Percentiles rank a stretch among this genome's conserved stretches.
These are phyloP conservation scores for Eulemur coronatus DNA, from an alignment of 2,797 vertebrate species.

Conservation along the genomic window DNA sequence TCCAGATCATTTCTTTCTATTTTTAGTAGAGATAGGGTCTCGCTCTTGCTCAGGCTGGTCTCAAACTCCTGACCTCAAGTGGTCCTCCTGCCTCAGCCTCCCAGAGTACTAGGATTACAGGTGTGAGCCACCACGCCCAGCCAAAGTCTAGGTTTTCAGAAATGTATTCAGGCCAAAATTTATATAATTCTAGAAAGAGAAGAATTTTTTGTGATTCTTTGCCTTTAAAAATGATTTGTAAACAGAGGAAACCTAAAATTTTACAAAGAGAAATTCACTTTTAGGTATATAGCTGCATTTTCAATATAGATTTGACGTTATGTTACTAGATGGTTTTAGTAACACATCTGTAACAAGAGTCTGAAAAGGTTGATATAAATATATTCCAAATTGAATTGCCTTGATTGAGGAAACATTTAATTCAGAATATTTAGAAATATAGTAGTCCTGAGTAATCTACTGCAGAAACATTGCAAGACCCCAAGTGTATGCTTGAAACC, in stretches of 20 bases:
- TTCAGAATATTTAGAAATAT: constrained; percentile 12
- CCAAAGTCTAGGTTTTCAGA: neutral
- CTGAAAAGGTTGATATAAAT: neutral
- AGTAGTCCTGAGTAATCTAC: neutral
- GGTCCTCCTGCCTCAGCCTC: too few species aligned
- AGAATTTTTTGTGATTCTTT: neutral
- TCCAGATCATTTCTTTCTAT: too few species aligned
- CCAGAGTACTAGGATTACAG: too few species aligned
- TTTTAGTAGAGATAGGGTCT: too few species aligned
- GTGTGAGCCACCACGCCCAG: too few species aligned
- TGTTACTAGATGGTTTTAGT: constrained; percentile 24
- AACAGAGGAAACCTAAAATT: constrained; percentile 25
- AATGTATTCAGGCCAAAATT: neutral
- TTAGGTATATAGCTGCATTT: constrained; percentile 31
- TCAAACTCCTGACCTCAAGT: too few species aligned
- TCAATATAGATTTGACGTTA: constrained; percentile 34
- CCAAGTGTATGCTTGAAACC: neutral
- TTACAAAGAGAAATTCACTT: neutral
- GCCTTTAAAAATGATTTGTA: neutral
- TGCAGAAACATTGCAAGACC: neutral
- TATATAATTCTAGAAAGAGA: neutral
- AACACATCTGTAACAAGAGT: constrained; percentile 7
- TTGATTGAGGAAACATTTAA: constrained; percentile 36
- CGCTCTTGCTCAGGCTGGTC: too few species aligned
- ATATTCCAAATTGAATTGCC: constrained; percentile 25